phyloP scores from a whole-genome alignment of 2,113 vertebrate genomes.

The Sarotherodon lohbergeri region DNA sequence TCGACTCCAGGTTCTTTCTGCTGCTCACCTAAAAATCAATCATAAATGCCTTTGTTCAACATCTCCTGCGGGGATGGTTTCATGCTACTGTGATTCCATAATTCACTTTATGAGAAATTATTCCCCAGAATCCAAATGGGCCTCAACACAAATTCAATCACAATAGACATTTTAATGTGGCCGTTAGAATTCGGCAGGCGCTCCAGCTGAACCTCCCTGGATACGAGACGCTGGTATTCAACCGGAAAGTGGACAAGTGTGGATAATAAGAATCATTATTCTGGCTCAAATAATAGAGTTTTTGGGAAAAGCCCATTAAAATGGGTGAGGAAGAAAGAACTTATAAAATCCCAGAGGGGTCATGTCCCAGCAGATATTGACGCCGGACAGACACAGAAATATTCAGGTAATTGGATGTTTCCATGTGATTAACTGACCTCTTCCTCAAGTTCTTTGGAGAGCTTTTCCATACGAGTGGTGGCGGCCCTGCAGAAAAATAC shows the following conservation, averaged over 20 bases:
- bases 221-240: neutral
- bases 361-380: neutral
- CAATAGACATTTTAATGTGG: neutral
- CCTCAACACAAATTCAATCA: neutral
- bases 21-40: slow-evolving; percentile 74
- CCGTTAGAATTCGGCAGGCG: neutral
- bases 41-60: neutral
- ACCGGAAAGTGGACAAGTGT: neutral
- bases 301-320: neutral
- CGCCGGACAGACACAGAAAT: neutral
- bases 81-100: neutral
- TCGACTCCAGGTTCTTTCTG: slow-evolving; percentile 86
- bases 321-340: neutral
- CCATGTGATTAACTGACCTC: slow-evolving; percentile 72
- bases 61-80: neutral
- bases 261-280: neutral
- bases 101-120: neutral
- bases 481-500: slow-evolving; percentile 72
- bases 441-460: slow-evolving; percentile 91
- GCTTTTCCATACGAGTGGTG: slow-evolving; percentile 85
- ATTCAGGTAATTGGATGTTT: neutral
- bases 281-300: neutral
- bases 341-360: neutral
- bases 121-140: neutral
- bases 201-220: neutral